Percentiles rank a stretch among this genome's conserved stretches.
Conservation (phyloP, 1,140 invertebrate species). For the Brachionus rubens region DNA sequence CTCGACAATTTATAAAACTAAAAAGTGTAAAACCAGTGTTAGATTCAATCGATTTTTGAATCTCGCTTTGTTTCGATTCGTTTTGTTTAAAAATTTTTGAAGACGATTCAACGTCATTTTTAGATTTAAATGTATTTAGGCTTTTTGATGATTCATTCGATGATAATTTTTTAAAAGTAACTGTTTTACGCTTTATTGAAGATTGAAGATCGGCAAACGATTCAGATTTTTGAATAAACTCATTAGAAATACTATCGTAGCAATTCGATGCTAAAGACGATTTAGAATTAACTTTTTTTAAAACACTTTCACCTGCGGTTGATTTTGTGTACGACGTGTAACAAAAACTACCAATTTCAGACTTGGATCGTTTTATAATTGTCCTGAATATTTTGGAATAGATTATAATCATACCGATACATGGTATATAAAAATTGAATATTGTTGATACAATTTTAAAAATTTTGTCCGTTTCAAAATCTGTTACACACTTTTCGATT, state of each 20-base stretch:
- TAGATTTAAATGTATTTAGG: background rate
- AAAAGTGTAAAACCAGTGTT: background rate
- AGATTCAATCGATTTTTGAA: no score
- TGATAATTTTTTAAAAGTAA: slow-evolving; percentile 10
- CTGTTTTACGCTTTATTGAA: background rate
- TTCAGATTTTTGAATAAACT: background rate
- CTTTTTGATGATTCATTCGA: background rate
- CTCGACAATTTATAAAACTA: slow-evolving; percentile 1
- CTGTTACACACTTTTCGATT: background rate
- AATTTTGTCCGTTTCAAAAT: slow-evolving; percentile 36
- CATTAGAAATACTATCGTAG: background rate
- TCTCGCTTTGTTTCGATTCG: background rate
- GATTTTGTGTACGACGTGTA: background rate
- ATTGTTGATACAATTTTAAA: slow-evolving; percentile 32
- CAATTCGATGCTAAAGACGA: background rate
- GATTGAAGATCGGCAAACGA: background rate
- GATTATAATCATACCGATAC: slow-evolving; percentile 30
- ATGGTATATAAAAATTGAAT: slow-evolving; percentile 46
- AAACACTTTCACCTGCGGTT: background rate
- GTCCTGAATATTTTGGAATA: slow-evolving; percentile 39
- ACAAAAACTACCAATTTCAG: slow-evolving; percentile 22
- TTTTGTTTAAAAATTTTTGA: background rate
- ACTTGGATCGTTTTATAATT: slow-evolving; percentile 27
- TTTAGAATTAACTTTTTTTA: background rate
- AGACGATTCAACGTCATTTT: background rate